A percentile compares a stretch with the other conserved stretches of the same genome.
These are phyloP conservation scores for Lateolabrax maculatus DNA, from an alignment of 2,797 vertebrate species.

Conservation along the genomic window DNA sequence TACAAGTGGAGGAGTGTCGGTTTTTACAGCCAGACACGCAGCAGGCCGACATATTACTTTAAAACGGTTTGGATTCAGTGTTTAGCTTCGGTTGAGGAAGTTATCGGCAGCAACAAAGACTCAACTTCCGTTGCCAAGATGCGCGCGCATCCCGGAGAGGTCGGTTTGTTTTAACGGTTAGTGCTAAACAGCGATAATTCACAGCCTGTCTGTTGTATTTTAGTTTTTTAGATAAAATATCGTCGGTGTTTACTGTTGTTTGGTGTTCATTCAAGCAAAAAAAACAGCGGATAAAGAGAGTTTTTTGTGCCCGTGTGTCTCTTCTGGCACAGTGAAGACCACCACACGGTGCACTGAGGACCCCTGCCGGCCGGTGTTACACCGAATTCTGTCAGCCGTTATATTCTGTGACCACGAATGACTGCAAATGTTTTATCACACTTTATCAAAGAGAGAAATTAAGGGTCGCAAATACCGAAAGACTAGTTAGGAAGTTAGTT, in stretches of 20 bases:
- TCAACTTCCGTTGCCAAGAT: conserved; percentile 59
- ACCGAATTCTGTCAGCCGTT: not conserved
- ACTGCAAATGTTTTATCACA: not conserved
- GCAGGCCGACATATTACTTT: conserved; percentile 50
- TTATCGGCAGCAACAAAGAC: not conserved
- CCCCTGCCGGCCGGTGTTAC: conserved; percentile 31
- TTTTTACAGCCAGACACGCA: conserved; percentile 64
- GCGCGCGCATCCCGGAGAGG: conserved; percentile 40
- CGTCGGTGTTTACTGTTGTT: fast-evolving
- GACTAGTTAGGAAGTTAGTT: no score
- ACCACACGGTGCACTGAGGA: conserved; percentile 24
- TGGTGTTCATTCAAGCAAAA: not conserved
- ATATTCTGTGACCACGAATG: not conserved
- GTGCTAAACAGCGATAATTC: not conserved
- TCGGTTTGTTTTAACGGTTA: not conserved
- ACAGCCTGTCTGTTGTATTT: fast-evolving
- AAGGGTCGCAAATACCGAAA: not conserved
- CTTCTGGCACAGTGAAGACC: not conserved
- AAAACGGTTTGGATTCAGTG: fast-evolving
- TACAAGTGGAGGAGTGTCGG: not conserved
- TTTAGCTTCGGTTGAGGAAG: conserved; percentile 34
- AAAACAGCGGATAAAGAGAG: no score
- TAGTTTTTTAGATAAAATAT: fast-evolving
- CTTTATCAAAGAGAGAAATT: not conserved
- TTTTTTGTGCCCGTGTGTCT: not conserved